Evolutionary conservation across 2,113 vertebrate species (phyloP), one percentile per base, ranked within the genome.

Genomic region (Orientallactaga bullata): DNA sequence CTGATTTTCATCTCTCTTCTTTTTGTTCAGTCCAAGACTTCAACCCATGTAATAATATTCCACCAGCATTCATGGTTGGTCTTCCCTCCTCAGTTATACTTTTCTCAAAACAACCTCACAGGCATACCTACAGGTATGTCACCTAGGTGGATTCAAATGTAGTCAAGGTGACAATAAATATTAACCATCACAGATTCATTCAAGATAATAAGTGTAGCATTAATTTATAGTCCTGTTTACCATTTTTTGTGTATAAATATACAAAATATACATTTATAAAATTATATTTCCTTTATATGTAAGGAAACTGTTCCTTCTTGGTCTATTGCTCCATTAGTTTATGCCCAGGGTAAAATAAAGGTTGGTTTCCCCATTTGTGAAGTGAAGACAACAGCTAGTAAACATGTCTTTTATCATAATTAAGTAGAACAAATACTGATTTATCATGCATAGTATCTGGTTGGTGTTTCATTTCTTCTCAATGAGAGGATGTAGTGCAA

Each of bases 391-490:
- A 69, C 42, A 80, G 18, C 6, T 87, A 90, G 47, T 7, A 17
- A 18, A 58, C 4, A 88, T 7, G 90, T 58, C 18, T 42, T 5
- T 92, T 94, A 4, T 92, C 71, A 94, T 51, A 92, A 92, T 71
- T 88, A 84, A 91, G 51, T 78, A 85, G 76, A 47, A 69, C 28
- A 89, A 39, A 72, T 26, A 66, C 7, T 78, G 42, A 32, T 84
- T 91, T 94, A 80, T n/a, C 68, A 55, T 79, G 20, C 37, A 80
- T 61, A 68, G 60, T 65, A 1, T 26, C 47, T 51, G 39, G 32
- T 80, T 80, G 28, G 11, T 68, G 39, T 32, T 79, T 32, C 69
- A 15, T 81, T 86, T 80, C 58, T 80, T 77, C 35, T 24, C 9
- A 65, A 72, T 32, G 5, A 42, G 26, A 61, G 24, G 32, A 3